A percentile compares a stretch with the other conserved stretches of the same genome.
Conservation (phyloP, 1,140 invertebrate species). For the Neodiprion virginianus region DNA sequence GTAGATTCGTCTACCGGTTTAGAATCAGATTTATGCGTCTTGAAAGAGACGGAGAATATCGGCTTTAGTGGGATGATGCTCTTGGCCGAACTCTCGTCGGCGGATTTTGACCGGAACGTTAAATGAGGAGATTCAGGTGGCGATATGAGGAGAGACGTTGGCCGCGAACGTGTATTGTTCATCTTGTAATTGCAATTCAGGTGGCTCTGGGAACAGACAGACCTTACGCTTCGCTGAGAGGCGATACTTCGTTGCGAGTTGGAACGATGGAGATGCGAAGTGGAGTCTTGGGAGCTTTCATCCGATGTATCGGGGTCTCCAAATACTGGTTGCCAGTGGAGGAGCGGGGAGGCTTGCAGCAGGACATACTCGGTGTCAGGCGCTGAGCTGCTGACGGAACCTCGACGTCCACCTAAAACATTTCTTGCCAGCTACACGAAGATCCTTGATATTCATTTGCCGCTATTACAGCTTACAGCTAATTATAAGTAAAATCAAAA, state of each 20-base stretch:
- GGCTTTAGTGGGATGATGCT: conserved; percentile 30
- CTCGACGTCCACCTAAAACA: conserved; percentile 40
- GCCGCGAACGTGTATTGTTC: conserved; percentile 22
- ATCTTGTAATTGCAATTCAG: neutral
- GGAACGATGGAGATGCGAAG: conserved; percentile 49
- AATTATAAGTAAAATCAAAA: no score
- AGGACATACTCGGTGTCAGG: conserved; percentile 65
- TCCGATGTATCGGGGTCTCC: conserved; percentile 43
- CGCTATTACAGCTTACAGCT: no score
- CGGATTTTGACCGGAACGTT: conserved; percentile 46
- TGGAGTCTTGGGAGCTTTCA: conserved; percentile 49
- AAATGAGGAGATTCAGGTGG: conserved; percentile 47
- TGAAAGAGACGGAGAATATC: conserved; percentile 15
- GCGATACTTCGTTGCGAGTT: conserved; percentile 55
- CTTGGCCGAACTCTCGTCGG: conserved; percentile 41
- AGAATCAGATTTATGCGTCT: conserved; percentile 26
- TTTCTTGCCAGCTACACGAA: neutral
- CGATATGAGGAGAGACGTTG: conserved; percentile 44
- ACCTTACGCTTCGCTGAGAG: conserved; percentile 42
- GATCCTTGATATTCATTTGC: neutral
- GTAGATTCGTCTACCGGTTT: conserved; percentile 35
- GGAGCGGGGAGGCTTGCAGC: conserved; percentile 62
- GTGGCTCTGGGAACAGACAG: conserved; percentile 33
- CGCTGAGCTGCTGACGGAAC: conserved; percentile 34
- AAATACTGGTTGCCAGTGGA: conserved; percentile 61